These are phyloP conservation scores for Clitarchus hookeri DNA, from an alignment of 2,888 invertebrate species.

Conservation along the genomic window DNA sequence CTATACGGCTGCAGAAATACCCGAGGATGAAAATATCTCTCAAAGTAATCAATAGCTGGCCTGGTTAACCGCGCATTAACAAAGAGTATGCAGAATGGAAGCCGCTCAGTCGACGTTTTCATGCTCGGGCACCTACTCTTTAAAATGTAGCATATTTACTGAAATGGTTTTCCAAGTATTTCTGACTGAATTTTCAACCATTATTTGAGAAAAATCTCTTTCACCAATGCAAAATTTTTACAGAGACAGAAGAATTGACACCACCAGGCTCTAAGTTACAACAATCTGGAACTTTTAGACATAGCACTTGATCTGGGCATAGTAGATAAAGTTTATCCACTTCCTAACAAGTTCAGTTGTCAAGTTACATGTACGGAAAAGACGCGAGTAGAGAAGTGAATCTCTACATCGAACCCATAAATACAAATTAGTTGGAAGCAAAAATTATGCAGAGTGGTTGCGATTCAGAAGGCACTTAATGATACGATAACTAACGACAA, in stretches of 20 bases:
- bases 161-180: background rate
- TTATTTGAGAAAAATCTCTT: background rate
- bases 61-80: conserved; percentile 20
- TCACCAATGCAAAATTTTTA: too few species aligned
- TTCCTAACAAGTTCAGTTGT: background rate
- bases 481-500: background rate
- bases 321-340: background rate
- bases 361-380: background rate
- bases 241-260: background rate
- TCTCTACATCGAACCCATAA: background rate
- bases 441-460: background rate
- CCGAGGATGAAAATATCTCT: background rate
- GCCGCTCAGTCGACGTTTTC: conserved; percentile 19
- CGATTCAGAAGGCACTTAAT: background rate
- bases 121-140: conserved; percentile 21
- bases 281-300: background rate
- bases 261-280: background rate
- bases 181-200: background rate
- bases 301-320: background rate
- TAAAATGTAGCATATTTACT: conserved; percentile 20
- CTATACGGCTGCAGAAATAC: background rate
- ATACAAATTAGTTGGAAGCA: too few species aligned
- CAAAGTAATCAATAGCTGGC: background rate
- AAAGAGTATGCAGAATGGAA: conserved; percentile 30
- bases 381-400: background rate